Percentiles rank a stretch among this genome's conserved stretches.
phyloP scores from a whole-genome alignment of 2,888 invertebrate genomes.

The Tenthredo mesomela region DNA sequence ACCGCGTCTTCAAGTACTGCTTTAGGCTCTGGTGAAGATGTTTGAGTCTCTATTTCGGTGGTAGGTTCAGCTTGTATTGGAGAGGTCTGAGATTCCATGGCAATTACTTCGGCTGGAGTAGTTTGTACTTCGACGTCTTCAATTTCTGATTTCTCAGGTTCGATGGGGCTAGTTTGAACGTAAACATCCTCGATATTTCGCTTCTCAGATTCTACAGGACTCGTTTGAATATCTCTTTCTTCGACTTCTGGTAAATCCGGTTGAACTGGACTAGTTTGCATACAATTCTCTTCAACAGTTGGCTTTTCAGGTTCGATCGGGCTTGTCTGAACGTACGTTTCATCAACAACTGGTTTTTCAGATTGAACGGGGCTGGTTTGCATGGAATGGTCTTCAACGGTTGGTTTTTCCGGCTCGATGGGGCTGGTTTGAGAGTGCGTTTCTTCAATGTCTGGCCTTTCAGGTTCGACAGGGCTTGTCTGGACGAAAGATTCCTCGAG shows the following conservation, averaged over 20 bases:
- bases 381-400: slow-evolving; percentile 78
- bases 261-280: slow-evolving; percentile 63
- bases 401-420: slow-evolving; percentile 60
- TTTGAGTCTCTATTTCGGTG: slow-evolving; percentile 80
- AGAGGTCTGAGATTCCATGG: slow-evolving; percentile 61
- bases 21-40: slow-evolving; percentile 74
- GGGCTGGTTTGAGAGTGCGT: slow-evolving; percentile 54
- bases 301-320: slow-evolving; percentile 77
- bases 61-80: slow-evolving; percentile 74
- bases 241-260: slow-evolving; percentile 76
- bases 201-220: slow-evolving; percentile 79
- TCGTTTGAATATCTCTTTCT: slow-evolving; percentile 79
- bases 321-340: slow-evolving; percentile 76
- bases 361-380: slow-evolving; percentile 77
- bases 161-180: slow-evolving; percentile 76
- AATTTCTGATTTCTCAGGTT: slow-evolving; percentile 79
- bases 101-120: slow-evolving; percentile 59
- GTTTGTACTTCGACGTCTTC: slow-evolving; percentile 57
- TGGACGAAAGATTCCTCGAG: slow-evolving; percentile 77
- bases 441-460: slow-evolving; percentile 33
- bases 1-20: slow-evolving; percentile 66
- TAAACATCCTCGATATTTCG: slow-evolving; percentile 67
- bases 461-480: slow-evolving; percentile 65
- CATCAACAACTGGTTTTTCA: slow-evolving; percentile 70
- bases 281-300: slow-evolving; percentile 71